Conservation (phyloP, 2,888 invertebrate species). For the Toxonevra muliebris region DNA sequence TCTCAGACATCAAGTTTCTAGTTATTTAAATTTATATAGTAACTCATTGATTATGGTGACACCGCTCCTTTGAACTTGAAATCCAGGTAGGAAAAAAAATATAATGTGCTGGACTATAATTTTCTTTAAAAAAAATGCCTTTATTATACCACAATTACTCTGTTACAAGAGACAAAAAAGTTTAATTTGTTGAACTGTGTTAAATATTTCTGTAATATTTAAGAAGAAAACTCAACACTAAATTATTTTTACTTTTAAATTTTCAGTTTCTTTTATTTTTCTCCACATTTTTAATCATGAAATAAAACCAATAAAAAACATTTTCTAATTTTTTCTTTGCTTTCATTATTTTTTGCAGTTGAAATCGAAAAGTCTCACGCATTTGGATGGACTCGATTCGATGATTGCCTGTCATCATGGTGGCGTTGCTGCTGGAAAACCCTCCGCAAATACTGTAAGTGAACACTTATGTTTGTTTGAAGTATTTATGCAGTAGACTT, state of each 20-base stretch:
- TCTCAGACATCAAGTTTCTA: too few species aligned
- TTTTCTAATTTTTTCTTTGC: neutral
- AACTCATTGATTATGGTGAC: too few species aligned
- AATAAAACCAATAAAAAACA: neutral
- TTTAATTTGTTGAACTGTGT: too few species aligned
- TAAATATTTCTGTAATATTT: too few species aligned
- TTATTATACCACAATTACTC: too few species aligned
- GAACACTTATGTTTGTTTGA: neutral
- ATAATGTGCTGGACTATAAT: too few species aligned
- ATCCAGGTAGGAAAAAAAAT: too few species aligned
- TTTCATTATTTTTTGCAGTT: conserved; percentile 67
- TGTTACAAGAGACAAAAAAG: too few species aligned
- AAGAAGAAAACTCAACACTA: conserved; percentile 68
- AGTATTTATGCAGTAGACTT: neutral
- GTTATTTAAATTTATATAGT: too few species aligned
- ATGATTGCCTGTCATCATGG: conserved; percentile 60
- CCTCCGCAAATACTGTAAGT: conserved; percentile 2
- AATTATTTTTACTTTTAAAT: conserved; percentile 66
- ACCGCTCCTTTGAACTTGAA: too few species aligned
- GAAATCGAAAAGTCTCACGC: conserved; percentile 77
- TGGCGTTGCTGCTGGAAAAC: conserved; percentile 31
- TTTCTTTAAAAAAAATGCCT: too few species aligned
- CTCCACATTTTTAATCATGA: neutral
- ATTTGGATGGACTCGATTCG: conserved; percentile 74
- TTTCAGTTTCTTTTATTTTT: conserved; percentile 8